Evolutionary conservation across 1,140 invertebrate genomes (phyloP), one percentile per base, ranked within the genome.

Genomic region (Leptinotarsa defecta): DNA sequence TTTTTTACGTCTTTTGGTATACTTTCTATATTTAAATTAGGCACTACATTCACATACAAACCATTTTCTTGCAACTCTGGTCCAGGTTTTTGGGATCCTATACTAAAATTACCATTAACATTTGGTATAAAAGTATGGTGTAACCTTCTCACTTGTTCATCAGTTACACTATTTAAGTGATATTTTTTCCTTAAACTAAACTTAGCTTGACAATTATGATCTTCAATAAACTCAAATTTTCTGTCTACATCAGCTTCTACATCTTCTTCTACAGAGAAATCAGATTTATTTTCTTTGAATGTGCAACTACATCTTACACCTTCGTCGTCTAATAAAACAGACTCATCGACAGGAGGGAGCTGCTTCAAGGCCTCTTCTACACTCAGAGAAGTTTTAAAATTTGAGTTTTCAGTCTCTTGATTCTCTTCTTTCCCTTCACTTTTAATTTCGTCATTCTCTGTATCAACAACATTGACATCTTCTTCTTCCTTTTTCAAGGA

Each of bases 31-130:
- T 82, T 79, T 74, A 84, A 79, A 83, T 82, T 83, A 84, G 85
- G 85, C 84, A 86, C 85, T 83, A 86, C 81, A 74, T 85, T 85
- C 48, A 80, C 78, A 73, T 81, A 84, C 52, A 85, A 76, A 71
- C 82, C 83, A 48, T 78, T 52, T 8, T 80, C 76, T 62, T 63
- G 70, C 22, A 70, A 63, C 34, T 74, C 71, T 13, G 78, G 70
- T 17, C n/a, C 74, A 20, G 69, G 71, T 48, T 72, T 73, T 27
- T 68, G 73, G 24, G 62, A 63, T n/a, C 80, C 78, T 48, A 80
- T 48, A 48, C 81, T 79, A 57, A 62, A 79, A 76, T 84, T 86
- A 67, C 85, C 84, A 73, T 86, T 86, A 15, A 86, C 77, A 68
- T 82, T 81, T 3, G 81, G 81, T 22, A 82, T 61, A 61, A 27